Base-by-base conservation (phyloP, 2,113 vertebrate genomes). In the Petrocephalus zakoni region DNA sequence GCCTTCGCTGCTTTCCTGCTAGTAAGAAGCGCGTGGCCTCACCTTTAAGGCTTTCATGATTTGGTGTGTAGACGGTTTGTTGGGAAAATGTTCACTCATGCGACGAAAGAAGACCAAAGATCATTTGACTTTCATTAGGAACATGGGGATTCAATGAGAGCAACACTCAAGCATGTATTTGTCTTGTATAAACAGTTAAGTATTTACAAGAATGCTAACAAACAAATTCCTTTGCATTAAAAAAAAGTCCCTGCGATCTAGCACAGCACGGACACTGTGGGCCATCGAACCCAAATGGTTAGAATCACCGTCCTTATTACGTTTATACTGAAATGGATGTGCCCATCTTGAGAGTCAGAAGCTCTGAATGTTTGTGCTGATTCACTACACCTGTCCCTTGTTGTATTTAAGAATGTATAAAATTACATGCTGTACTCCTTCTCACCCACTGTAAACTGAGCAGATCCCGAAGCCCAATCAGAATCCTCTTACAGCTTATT, bases 51-150 rank as follows among this genome's bases (percentile, higher is more conserved):
- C 85, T 64, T 72, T 86, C 53, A 87, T 87, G 86, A 55, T 86
- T 51, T 53, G 72, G 64, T 34, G 56, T 89, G 37, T 64, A 84
- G 89, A 89, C 82, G 58, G 56, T 90, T 89, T 88, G 89, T 90
- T 89, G 87, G 87, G 89, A 88, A 88, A 34, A 72, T 51, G 88
- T 82, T 42, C 47, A 86, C 47, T 88, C 87, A 53, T 87, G 72
- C 29, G 64, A 64, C 58, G 49, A 49, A 88, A 85, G 55, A 46
- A 82, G 7, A n/a, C 13, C 22, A 37, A 68, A 89, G 72, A 91
- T 92, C 78, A 91, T 90, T 90, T 88, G 88, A 85, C 87, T 91
- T 91, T 90, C 89, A 93, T 92, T 90, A 89, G 89, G 88, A 88
- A 88, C 72, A 89, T n/a, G 34, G 82, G 58, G 88, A 90, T 81